Evolutionary conservation across 2,888 invertebrate species (phyloP).

Genomic region (Cremastinae sp.): DNA sequence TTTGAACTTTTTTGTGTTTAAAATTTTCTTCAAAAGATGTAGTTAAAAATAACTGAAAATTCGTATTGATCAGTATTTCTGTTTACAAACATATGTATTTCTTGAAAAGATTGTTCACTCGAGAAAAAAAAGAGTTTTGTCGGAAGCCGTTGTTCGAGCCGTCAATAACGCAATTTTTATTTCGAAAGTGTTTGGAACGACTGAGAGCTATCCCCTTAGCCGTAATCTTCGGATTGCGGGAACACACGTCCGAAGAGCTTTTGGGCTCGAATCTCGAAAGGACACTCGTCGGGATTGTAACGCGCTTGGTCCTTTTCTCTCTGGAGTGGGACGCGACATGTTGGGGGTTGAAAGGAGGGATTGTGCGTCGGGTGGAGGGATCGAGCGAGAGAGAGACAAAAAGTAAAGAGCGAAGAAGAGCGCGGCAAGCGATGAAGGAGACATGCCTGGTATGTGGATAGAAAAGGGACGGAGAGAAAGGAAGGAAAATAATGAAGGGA

Average conservation of each 20-base stretch:
- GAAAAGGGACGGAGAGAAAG: constrained; percentile 13
- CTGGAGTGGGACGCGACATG: constrained; percentile 23
- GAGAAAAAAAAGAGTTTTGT: no score
- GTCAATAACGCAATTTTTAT: constrained; percentile 3
- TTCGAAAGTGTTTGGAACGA: constrained; percentile 5
- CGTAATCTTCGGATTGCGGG: constrained; percentile 23
- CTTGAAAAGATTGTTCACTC: no score
- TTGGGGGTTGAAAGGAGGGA: constrained; percentile 20
- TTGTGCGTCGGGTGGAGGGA: constrained; percentile 27
- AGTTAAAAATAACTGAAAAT: no score
- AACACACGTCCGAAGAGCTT: constrained; percentile 29
- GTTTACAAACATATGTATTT: no score
- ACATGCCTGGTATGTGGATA: no score
- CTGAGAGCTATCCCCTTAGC: neutral
- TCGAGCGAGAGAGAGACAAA: constrained; percentile 24
- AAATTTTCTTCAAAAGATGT: no score
- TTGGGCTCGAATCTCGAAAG: constrained; percentile 45
- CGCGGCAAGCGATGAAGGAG: no score
- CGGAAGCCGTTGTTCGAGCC: no score
- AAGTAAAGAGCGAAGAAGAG: constrained; percentile 1
- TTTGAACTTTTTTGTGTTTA: no score
- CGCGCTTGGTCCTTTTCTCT: constrained; percentile 4
- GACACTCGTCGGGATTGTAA: constrained; percentile 48
- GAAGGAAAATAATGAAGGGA: neutral
- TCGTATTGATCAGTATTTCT: no score